Base-by-base conservation (phyloP, 2,797 vertebrate species). In the Enteromius trimaculatus region DNA sequence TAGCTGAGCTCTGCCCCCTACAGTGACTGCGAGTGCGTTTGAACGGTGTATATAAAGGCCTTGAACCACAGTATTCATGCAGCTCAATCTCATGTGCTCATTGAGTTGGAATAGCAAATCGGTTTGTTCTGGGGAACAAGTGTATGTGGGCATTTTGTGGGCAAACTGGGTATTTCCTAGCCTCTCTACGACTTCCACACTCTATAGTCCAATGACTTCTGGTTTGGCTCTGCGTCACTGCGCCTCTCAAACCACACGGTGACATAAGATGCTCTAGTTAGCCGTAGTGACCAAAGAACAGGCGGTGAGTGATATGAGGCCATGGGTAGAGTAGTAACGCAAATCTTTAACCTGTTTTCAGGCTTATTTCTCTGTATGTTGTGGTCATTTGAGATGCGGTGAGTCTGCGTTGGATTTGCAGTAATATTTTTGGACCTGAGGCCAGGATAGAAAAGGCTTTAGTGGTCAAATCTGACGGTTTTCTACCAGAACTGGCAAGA, bases 111-210 rank as follows among this genome's bases (percentile, higher is more conserved):
- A 39, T 60, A 77, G 49, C 65, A 58, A 31, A 44, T 17, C 21
- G 21, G 53, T 78, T 66, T 82, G 66, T 80, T 76, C 31, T 86
- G 79, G 39, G 49, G 65, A 47, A 74, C 16, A 44, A 72, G 42
- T 51, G 65, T 21, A 51, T 81, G 55, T 72, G 69, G 21, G 49
- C 26, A 55, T 80, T 69, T 60, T 29, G 70, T 81, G 84, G 81
- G n/a, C 66, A 31, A 75, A 39, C 74, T 44, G 87, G 91, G 90
- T 91, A 90, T 93, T 94, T 91, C 90, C 92, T 90, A 89, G 91
- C 92, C 91, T 93, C 87, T 89, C 58, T 44, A 77, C 92, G 92
- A 93, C 92, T 91, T 89, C 87, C 82, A 84, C 84, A 83, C 86
- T 86, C 44, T 77, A 77, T 64, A 84, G 65, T 70, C 47, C 7